phyloP scores from a whole-genome alignment of 2,113 vertebrate genomes.

The Odobenus rosmarus region DNA sequence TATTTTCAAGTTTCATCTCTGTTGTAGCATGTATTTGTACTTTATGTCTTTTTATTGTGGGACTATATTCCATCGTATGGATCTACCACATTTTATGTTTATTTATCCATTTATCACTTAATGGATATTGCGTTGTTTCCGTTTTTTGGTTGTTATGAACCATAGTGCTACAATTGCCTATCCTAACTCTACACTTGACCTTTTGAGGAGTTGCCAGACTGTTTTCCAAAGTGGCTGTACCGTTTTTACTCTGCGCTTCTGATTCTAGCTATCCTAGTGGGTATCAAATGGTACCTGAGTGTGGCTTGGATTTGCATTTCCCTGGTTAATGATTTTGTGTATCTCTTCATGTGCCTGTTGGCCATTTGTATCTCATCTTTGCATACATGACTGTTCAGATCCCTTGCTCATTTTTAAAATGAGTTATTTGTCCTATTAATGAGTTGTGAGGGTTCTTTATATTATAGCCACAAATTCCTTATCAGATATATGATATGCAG shows the following conservation, averaged over 20 bases:
- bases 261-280: background rate
- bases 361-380: background rate
- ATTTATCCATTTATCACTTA: background rate
- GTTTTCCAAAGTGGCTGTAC: background rate
- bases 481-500: background rate
- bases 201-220: background rate
- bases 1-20: background rate
- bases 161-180: background rate
- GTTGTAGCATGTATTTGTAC: background rate
- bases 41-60: background rate
- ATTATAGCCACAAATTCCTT: background rate
- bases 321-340: background rate
- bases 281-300: background rate
- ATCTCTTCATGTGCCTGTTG: background rate
- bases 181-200: background rate
- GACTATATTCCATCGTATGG: background rate
- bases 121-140: background rate
- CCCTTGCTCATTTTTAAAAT: background rate
- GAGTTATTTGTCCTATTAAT: background rate
- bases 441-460: background rate
- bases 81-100: background rate
- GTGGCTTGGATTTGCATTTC: background rate
- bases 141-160: background rate
- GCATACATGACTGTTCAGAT: background rate
- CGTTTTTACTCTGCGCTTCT: background rate